These are phyloP conservation scores for Trichomycterus rosablanca DNA, from an alignment of 2,113 vertebrate genomes.

Conservation along the genomic window DNA sequence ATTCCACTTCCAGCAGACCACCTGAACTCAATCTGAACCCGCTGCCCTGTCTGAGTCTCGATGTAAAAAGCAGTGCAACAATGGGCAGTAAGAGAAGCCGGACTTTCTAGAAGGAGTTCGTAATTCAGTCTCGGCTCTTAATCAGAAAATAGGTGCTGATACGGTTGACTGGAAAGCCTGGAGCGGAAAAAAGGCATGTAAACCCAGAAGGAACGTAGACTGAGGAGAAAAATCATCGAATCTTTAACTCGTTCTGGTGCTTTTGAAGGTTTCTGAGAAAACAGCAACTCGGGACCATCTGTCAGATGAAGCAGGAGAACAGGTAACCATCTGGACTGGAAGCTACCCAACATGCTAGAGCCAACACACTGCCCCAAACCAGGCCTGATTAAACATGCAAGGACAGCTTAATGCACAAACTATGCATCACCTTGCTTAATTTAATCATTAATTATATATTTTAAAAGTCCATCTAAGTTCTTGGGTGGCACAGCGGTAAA, in stretches of 20 bases:
- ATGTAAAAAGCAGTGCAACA: slow-evolving; percentile 10
- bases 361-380: not conserved
- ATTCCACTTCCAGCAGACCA: not conserved
- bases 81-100: not conserved
- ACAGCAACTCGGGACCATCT: slow-evolving; percentile 50
- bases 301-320: slow-evolving; percentile 37
- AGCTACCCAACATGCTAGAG: slow-evolving; percentile 35
- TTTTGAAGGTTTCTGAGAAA: slow-evolving; percentile 12
- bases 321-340: slow-evolving; percentile 49
- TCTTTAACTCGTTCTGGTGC: slow-evolving; percentile 24
- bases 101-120: slow-evolving; percentile 29
- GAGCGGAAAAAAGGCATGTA: slow-evolving; percentile 56
- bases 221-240: slow-evolving; percentile 5
- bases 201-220: slow-evolving; percentile 28
- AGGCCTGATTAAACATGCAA: too few species aligned
- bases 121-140: slow-evolving; percentile 31
- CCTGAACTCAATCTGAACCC: slow-evolving; percentile 31
- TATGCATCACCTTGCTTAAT: too few species aligned
- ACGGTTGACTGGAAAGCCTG: slow-evolving; percentile 48
- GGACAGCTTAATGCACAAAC: too few species aligned
- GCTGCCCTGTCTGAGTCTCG: slow-evolving; percentile 8
- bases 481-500: too few species aligned
- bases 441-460: too few species aligned
- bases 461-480: too few species aligned
- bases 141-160: slow-evolving; percentile 44